Evolutionary conservation across 2,888 invertebrate genomes (phyloP).

Genomic region (Drosophila nr. fundita): DNA sequence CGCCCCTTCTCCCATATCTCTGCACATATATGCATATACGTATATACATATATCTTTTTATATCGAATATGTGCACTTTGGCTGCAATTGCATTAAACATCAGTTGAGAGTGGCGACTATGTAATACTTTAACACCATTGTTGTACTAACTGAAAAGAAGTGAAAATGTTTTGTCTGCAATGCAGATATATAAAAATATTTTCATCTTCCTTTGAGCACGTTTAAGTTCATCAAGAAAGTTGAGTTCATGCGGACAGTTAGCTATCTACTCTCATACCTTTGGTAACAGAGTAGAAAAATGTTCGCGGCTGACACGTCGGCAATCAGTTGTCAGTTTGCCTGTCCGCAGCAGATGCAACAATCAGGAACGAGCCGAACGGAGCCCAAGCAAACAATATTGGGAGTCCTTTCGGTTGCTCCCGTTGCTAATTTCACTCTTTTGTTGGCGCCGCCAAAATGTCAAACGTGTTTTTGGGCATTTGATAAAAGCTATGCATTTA

Average conservation of each 20-base stretch:
- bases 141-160: background rate
- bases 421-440: no score
- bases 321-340: conserved; percentile 74
- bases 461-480: conserved; percentile 61
- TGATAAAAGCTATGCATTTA: conserved; percentile 52
- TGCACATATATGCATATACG: background rate
- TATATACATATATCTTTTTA: conserved; percentile 5
- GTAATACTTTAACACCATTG: background rate
- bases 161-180: background rate
- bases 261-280: background rate
- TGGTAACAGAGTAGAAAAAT: conserved; percentile 36
- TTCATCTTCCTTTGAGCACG: background rate
- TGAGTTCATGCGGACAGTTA: background rate
- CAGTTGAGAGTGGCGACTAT: background rate
- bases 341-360: conserved; percentile 63
- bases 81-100: conserved; percentile 70
- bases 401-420: background rate
- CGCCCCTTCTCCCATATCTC: background rate
- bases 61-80: conserved; percentile 15
- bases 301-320: conserved; percentile 65
- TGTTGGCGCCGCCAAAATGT: conserved; percentile 47
- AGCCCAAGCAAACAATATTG: conserved; percentile 29
- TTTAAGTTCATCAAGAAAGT: background rate
- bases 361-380: conserved; percentile 23
- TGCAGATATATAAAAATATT: background rate